These are phyloP conservation scores for Emydocephalus ijimae DNA, from an alignment of 2,113 vertebrate genomes.

Conservation along the genomic window DNA sequence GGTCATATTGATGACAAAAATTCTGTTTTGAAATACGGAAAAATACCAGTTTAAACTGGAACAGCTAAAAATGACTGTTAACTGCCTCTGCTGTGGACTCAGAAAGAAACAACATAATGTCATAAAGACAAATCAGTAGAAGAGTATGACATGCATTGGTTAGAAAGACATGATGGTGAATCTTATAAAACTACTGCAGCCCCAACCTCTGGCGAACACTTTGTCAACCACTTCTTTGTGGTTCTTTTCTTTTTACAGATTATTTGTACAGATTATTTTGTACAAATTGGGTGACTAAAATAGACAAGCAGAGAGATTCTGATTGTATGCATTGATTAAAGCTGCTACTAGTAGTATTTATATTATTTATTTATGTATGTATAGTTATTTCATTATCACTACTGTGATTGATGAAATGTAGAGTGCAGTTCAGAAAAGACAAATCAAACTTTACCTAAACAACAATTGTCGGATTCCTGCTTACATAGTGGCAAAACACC, in stretches of 20 bases:
- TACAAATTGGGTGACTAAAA: not conserved
- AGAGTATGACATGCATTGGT: accelerated
- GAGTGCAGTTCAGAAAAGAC: not conserved
- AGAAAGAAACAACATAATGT: not conserved
- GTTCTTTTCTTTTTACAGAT: not conserved
- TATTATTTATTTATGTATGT: not conserved
- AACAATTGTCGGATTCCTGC: not conserved
- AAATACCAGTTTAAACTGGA: not conserved
- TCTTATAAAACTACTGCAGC: not conserved
- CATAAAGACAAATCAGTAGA: not conserved
- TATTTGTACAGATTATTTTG: not conserved
- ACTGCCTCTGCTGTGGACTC: not conserved
- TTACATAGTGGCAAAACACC: not conserved
- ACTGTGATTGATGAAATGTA: not conserved
- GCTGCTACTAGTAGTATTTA: not conserved
- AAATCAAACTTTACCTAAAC: not conserved
- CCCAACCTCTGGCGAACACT: not conserved
- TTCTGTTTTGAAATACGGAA: not conserved
- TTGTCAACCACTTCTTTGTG: not conserved
- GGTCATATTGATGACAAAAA: not conserved
- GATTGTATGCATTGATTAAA: not conserved
- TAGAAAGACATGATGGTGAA: not conserved
- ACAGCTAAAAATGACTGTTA: not conserved
- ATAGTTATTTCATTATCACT: not conserved
- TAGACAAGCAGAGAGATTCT: not conserved